Base-by-base conservation (phyloP, 37 sponge, comb jelly and placozoan species). In the Beroe forskalii region DNA sequence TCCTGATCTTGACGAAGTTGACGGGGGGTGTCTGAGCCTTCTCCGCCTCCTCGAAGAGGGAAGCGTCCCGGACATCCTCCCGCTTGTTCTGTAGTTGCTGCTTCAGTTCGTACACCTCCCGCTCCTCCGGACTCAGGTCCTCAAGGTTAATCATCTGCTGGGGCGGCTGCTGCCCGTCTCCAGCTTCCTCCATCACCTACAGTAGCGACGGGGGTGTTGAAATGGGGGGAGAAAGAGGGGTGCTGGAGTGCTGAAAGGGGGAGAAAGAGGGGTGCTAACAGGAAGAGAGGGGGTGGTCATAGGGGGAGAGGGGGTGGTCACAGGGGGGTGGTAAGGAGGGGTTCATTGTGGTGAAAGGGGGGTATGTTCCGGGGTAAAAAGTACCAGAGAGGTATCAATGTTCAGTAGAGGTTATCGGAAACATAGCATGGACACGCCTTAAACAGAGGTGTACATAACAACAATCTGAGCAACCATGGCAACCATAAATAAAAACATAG, bases 61-160 rank as follows among this genome's bases (percentile, higher is more conserved):
- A 33, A 1, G 75, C 30, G 20, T 72, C 75, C 8, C 40, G 9
- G 14, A 72, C 75, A 3, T 33, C 39, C 39, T 72, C 39, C 40
- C 75, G 23, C 40, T 72, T 72, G 6, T 72, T 39, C 39, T 72
- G 75, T 12, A 72, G 30, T 22, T 33, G 37, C 75, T 35, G 36
- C 39, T 72, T 72, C 14, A 72, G 75, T 4, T 72, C 75, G 75
- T 72, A 72, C 33, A 32, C 75, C 75, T 72, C 75, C 75, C 75
- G 28, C 75, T 72, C 75, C 39, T 72, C 75, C 39, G 75, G 75
- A 37, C 31, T 37, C 22, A 72, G 75, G 39, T 72, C 75, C 12
- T 23, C 75, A 20, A 37, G 75, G 75, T 72, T 72, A 3, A 72
- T 8, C n/a, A n/a, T n/a, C n/a, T n/a, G n/a, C n/a, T n/a, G n/a